Base-by-base conservation (phyloP, 2,888 invertebrate species). In the Acanthosepion esculentum region DNA sequence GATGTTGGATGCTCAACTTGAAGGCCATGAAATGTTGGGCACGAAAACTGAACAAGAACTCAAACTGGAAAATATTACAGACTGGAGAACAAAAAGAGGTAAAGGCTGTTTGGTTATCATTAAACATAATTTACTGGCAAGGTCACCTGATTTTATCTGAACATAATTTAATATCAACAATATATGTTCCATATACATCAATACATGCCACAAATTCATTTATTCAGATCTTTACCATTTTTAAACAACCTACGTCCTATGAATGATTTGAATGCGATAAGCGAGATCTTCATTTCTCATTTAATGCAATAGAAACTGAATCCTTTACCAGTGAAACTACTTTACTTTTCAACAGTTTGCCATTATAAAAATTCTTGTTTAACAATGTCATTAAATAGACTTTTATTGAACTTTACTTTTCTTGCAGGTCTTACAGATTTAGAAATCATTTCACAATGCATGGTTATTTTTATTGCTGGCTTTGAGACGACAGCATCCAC, bases 401-500 rank as follows among this genome's bases (percentile, higher is more conserved):
- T 64, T 8, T 8, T 5, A 1, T 78, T 78, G 20, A 10, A 0
- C 10, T 78, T 12, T 23, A 10, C n/a, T 59, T 59, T 59, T 10
- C 1, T 78, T 78, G n/a, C 12, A 94, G 93, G 94, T 50, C 50
- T 92, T 29, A 64, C 55, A n/a, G 92, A 94, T 50, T 18, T 48
- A 10, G 95, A 95, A 91, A 94, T 95, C 29, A 41, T 95, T 50
- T 94, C 94, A 26, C 94, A 94, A 41, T 64, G 93, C 26, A 94
- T 94, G n/a, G 18, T 93, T n/a, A 93, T 95, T 41, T 95, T 95
- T 29, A n/a, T 94, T 48, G 93, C 95, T 93, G 95, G 95, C 26
- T 95, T 94, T 91, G 95, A 95, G 92, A 95, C 95, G 12, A 95
- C 95, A 26, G 94, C 95, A 48, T 55, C 91, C 10, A 93, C 94